Evolutionary conservation across 2,888 invertebrate species (phyloP).

Genomic region (Orgyia antiqua): DNA sequence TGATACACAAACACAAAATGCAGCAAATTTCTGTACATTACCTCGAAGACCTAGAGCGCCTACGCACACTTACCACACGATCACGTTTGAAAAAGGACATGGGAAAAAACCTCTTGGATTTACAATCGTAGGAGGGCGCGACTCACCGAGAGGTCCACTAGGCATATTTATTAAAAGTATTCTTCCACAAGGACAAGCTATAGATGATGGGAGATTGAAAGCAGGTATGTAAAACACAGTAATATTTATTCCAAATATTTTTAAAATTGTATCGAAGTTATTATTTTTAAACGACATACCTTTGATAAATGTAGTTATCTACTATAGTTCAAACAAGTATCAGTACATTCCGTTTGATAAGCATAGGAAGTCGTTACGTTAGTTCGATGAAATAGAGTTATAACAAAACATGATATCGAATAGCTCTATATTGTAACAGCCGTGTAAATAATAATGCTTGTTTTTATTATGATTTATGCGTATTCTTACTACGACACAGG

Average conservation of each 20-base stretch:
- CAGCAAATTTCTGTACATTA: conserved; percentile 84
- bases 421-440: conserved; percentile 31
- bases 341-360: conserved; percentile 52
- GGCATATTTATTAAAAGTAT: conserved; percentile 93
- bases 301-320: not conserved
- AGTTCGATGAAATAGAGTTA: conserved; percentile 38
- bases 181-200: conserved; percentile 88
- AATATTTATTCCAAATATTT: not conserved
- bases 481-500: conserved; percentile 13
- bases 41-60: conserved; percentile 84
- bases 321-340: conserved; percentile 22
- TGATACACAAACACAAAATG: conserved; percentile 61
- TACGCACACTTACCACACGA: conserved; percentile 83
- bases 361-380: conserved; percentile 40
- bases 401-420: conserved; percentile 36
- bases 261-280: not conserved
- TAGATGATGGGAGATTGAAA: conserved; percentile 88
- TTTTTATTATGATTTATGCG: conserved; percentile 27
- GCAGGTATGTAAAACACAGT: conserved; percentile 78
- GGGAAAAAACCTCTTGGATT: conserved; percentile 93
- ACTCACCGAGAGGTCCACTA: conserved; percentile 89
- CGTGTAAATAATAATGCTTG: conserved; percentile 32
- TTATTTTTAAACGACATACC: not conserved
- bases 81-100: conserved; percentile 87
- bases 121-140: conserved; percentile 92